A percentile compares a stretch with the other conserved stretches of the same genome.
Conservation (phyloP, 2,797 vertebrate genomes). For the Odontamblyopus lacepedii region DNA sequence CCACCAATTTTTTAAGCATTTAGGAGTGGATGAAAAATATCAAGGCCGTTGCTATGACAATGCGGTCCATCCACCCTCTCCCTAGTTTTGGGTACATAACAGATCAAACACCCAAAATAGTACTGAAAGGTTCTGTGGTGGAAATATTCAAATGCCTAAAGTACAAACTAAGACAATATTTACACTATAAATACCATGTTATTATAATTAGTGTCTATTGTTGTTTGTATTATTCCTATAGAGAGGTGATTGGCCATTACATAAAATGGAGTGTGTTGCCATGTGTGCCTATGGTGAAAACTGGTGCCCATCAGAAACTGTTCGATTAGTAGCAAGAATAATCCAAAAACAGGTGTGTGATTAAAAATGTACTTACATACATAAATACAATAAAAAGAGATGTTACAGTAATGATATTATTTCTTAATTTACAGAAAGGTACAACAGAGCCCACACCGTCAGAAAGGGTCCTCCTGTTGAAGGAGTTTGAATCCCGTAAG, state of each 20-base stretch:
- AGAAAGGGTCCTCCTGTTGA: constrained; percentile 76
- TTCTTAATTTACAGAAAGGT: constrained; percentile 64
- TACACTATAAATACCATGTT: not conserved
- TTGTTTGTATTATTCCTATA: constrained; percentile 40
- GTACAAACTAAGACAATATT: not conserved
- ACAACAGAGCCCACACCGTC: constrained; percentile 75
- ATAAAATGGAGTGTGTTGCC: constrained; percentile 93
- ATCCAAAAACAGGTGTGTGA: constrained; percentile 89
- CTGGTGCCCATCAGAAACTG: constrained; percentile 96
- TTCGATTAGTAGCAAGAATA: constrained; percentile 92
- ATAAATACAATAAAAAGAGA: not conserved
- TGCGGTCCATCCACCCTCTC: constrained; percentile 16
- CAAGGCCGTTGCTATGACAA: constrained; percentile 35
- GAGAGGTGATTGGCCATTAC: constrained; percentile 96
- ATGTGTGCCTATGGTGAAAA: constrained; percentile 92
- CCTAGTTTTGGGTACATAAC: constrained; percentile 28
- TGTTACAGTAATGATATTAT: not conserved
- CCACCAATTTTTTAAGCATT: not conserved
- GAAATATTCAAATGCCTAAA: not conserved
- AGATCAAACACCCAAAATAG: constrained; percentile 15
- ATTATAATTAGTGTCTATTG: not conserved
- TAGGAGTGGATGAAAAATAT: not conserved
- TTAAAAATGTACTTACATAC: constrained; percentile 34
- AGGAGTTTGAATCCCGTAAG: constrained; percentile 82
- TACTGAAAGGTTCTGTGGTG: constrained; percentile 8